These are phyloP conservation scores for Ormia ochracea DNA, from an alignment of 2,888 invertebrate genomes.

Conservation along the genomic window DNA sequence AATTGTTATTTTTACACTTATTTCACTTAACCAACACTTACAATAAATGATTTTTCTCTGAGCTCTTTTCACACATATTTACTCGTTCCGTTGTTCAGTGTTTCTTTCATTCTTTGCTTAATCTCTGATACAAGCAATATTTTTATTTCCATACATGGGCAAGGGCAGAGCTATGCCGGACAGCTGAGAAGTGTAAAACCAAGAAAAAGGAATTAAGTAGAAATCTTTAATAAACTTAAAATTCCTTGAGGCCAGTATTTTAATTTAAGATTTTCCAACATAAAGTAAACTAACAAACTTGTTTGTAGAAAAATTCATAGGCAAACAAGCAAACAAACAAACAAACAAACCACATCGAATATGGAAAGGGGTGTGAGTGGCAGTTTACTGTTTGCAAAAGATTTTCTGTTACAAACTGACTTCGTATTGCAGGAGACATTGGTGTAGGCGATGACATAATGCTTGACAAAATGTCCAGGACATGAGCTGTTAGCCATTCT, in stretches of 20 bases:
- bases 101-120: not conserved
- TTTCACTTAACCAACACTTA: conserved; percentile 60
- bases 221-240: conserved; percentile 46
- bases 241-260: conserved; percentile 61
- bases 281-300: conserved; percentile 56
- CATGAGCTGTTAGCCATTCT: conserved; percentile 23
- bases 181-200: not conserved
- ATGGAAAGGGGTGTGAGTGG: not conserved
- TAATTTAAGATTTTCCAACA: conserved; percentile 61
- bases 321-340: conserved; percentile 49
- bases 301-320: conserved; percentile 56
- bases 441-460: conserved; percentile 28
- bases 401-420: conserved; percentile 16
- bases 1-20: conserved; percentile 62
- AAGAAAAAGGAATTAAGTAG: not conserved
- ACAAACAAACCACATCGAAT: conserved; percentile 2
- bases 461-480: conserved; percentile 51
- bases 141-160: conserved; percentile 21
- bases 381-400: conserved; percentile 41
- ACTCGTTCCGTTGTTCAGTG: not conserved
- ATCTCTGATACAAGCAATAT: conserved; percentile 32
- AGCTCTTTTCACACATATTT: not conserved
- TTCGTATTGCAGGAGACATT: conserved; percentile 2
- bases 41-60: conserved; percentile 49
- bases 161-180: not conserved